Conservation (phyloP, 2,113 vertebrate genomes). For the Sapajus apella region DNA sequence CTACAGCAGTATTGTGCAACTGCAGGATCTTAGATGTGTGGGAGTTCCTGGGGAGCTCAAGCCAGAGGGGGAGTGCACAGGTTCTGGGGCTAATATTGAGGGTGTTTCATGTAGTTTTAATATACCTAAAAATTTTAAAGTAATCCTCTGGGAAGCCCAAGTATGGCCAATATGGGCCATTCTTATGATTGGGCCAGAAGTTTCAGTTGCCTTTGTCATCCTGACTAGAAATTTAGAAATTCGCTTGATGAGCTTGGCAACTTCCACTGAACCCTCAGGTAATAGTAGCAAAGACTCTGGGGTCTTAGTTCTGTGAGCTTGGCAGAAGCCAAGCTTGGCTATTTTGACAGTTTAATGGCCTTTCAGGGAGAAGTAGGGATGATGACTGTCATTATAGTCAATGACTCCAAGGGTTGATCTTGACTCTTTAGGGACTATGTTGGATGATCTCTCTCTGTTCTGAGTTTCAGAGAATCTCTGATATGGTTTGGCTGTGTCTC, state of each 20-base stretch:
- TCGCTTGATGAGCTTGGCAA: background rate
- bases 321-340: background rate
- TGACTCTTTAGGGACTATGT: background rate
- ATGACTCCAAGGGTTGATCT: background rate
- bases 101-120: background rate
- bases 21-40: background rate
- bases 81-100: background rate
- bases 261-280: background rate
- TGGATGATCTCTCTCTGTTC: background rate
- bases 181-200: background rate
- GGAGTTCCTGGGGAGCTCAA: background rate
- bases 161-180: too few species aligned
- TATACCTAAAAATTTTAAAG: background rate
- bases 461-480: background rate
- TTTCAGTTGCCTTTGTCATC: background rate
- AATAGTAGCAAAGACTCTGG: background rate
- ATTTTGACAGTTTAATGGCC: background rate
- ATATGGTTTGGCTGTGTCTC: too few species aligned
- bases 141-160: background rate
- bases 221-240: background rate
- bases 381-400: background rate
- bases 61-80: background rate
- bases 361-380: background rate
- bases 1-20: rapidly evolving
- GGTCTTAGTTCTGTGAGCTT: background rate